Base-by-base conservation (phyloP, 2,888 invertebrate species). In the Troides helena region DNA sequence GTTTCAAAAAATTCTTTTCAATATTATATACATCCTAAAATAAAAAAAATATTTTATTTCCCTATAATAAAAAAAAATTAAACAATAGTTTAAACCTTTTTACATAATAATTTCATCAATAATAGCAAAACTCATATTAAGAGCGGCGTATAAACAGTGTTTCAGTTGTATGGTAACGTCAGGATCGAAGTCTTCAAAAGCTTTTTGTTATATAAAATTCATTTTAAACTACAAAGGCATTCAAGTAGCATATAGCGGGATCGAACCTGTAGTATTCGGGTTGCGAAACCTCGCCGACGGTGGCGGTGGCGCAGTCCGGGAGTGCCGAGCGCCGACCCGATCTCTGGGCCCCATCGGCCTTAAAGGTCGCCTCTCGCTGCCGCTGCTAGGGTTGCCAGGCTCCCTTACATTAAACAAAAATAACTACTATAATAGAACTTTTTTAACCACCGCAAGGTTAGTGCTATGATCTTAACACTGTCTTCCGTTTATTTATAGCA, bases 331-430 rank as follows among this genome's bases (percentile, higher is more conserved):
- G 70, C 65, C 63, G 67, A 57, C 64, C 46, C 62, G 65, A 59
- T 60, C 69, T 68, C 70, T 57, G 70, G 72, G 66, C 70, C 68
- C 62, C 69, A 72, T 72, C 77, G 76, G 76, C 76, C 77, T 75
- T 74, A 78, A 79, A 80, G 78, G 79, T 78, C 77, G 76, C 66
- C 73, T 62, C 70, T 70, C 65, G 69, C 69, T n/a, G 64, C 23
- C 59, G 57, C 23, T 21, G 25, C 30, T 69, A 69, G 69, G 69
- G 69, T 43, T 69, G 50, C 46, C 62, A 65, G 2, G 25, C 53
- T 25, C 17, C 50, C 50, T 14, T 17, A 14, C 50, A 17, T 50
- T 50, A 17, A 50, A 50, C 50, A 14, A 2, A 17, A 5, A 50
- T 50, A 50, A 5, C 17, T 50, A 17, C 4, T 50, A 50, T 50